phyloP scores from a whole-genome alignment of 92 coral and sea anemone species.

The Zoanthus sociatus region DNA sequence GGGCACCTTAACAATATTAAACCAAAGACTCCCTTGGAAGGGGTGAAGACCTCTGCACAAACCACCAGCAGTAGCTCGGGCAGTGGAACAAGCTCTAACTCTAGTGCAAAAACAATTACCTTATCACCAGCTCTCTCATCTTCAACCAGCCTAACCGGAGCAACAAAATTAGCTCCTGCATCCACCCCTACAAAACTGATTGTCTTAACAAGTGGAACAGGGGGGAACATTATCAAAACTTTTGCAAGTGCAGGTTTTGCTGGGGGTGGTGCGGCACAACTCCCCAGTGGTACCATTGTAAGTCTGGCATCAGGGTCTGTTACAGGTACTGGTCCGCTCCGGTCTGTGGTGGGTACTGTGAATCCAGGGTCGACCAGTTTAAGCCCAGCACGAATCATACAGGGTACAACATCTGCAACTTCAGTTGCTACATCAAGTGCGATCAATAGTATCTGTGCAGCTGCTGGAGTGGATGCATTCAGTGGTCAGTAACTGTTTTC shows the following conservation, averaged over 20 bases:
- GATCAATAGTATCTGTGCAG: conserved; percentile 96
- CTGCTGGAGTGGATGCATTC: conserved; percentile 95
- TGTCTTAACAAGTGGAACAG: conserved; percentile 87
- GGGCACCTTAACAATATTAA: conserved; percentile 85
- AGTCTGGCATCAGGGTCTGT: conserved; percentile 69
- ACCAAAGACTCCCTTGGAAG: conserved; percentile 71
- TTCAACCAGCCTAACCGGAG: conserved; percentile 58
- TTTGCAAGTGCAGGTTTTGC: conserved; percentile 89
- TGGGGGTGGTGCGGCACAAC: conserved; percentile 75
- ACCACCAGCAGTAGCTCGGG: conserved; percentile 55
- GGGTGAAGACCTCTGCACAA: conserved; percentile 65
- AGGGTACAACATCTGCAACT: conserved; percentile 69
- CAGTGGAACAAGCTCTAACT: conserved; percentile 51
- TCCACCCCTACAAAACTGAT: conserved; percentile 92
- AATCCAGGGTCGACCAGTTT: conserved; percentile 51
- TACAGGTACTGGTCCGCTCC: conserved; percentile 70
- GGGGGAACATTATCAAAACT: conserved; percentile 93
- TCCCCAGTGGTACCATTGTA: conserved; percentile 77
- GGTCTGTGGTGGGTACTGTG: conserved; percentile 62
- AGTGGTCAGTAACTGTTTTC: conserved; percentile 77
- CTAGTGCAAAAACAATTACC: conserved; percentile 61
- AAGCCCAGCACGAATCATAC: conserved; percentile 73
- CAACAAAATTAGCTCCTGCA: conserved; percentile 65
- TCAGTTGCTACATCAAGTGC: conserved; percentile 95
- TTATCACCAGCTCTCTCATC: conserved; percentile 44